phyloP scores from a whole-genome alignment of 2,888 invertebrate species.

The Crocallis elinguaria region DNA sequence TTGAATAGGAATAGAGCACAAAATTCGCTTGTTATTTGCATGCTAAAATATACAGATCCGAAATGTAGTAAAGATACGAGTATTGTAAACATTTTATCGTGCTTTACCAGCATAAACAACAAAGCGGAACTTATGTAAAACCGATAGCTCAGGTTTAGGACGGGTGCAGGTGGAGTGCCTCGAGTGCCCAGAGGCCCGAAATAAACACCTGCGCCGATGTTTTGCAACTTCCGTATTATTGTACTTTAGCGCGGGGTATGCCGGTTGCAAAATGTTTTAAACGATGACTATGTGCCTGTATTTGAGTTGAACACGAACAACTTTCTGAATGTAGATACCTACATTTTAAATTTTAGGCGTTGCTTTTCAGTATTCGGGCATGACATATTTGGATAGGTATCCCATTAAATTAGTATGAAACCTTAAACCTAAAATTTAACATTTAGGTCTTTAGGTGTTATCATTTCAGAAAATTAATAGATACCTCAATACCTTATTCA shows the following conservation, averaged over 20 bases:
- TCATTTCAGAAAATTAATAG: too few species aligned
- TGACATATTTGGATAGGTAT: too few species aligned
- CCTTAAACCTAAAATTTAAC: too few species aligned
- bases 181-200: constrained; percentile 43
- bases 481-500: too few species aligned
- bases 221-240: constrained; percentile 38
- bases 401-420: too few species aligned
- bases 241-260: constrained; percentile 15
- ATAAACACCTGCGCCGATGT: constrained; percentile 43
- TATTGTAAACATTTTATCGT: constrained; percentile 39
- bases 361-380: too few species aligned
- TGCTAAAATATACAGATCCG: constrained; percentile 35
- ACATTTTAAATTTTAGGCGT: constrained; percentile 10
- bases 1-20: constrained; percentile 15
- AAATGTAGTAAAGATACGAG: constrained; percentile 36
- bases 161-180: constrained; percentile 46
- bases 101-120: constrained; percentile 47
- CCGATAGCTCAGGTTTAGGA: constrained; percentile 58
- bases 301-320: constrained; percentile 14
- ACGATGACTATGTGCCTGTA: constrained; percentile 11
- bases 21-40: constrained; percentile 30
- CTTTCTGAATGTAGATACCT: too few species aligned
- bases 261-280: constrained; percentile 17
- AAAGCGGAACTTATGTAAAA: constrained; percentile 62
- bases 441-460: too few species aligned